Base-by-base conservation (phyloP, 1,140 invertebrate genomes). In the Homarus americanus region DNA sequence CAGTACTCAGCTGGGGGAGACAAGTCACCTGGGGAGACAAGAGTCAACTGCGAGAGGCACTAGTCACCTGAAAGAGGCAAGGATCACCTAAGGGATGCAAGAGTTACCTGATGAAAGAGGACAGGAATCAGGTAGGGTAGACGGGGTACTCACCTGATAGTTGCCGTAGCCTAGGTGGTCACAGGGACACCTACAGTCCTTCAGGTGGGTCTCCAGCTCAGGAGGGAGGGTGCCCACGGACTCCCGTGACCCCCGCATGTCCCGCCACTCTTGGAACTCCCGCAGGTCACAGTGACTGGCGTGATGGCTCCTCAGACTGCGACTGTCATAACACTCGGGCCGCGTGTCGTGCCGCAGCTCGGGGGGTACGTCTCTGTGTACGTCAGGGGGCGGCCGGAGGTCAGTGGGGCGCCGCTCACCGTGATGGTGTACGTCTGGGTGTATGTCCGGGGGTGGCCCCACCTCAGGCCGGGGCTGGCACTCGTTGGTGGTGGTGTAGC, bases 161-260 rank as follows among this genome's bases (percentile, higher is more conserved):
- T 93, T 93, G 15, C 92, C 92, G 69, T 93, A 93, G 41, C 92
- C 92, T 20, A 93, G 91, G 78, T 93, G 92, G 63, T 93, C 92
- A 75, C 92, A 93, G 34, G 92, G 91, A 41, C 92, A 93, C n/a
- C 91, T 66, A 58, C 92, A 93, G 69, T 93, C 85, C 84, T 90
- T 91, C n/a, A 93, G 87, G 83, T 93, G 92, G 7, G 80, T 86
- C 82, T 92, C 89, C 69, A 92, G 82, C 72, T 92, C 92, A 12
- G 92, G 92, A 5, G 92, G 92, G 53, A 92, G 90, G 10, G 92
- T 91, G 32, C 92, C 90, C 72, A 92, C 90, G 2, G 90, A 91
- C 76, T 92, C 92, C n/a, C 83, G 38, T 9, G 92, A 92, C 20
- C 92, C 92, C 20, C 92, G 73, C 63, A 92, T 58, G 7, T 89